A percentile compares a stretch with the other conserved stretches of the same genome.
These are phyloP conservation scores for Iguana delicatissima DNA, from an alignment of 2,797 vertebrate species.

Conservation along the genomic window DNA sequence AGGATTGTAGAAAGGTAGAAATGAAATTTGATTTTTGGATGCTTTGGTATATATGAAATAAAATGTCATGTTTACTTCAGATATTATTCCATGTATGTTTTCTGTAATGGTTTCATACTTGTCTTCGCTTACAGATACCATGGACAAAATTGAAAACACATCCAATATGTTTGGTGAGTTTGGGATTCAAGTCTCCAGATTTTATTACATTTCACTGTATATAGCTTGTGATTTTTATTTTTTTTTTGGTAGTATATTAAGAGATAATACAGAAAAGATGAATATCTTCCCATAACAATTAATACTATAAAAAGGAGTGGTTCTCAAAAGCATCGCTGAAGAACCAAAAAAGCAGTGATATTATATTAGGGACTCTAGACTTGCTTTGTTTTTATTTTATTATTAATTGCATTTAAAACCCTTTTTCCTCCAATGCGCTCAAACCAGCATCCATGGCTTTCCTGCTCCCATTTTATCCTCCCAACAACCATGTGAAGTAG, in stretches of 20 bases:
- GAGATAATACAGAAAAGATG: conserved; percentile 9
- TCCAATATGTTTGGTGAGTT: conserved; percentile 94
- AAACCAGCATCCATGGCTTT: too few species aligned
- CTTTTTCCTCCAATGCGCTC: too few species aligned
- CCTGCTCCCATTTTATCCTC: too few species aligned
- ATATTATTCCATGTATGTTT: conserved; percentile 22
- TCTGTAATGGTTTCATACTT: conserved; percentile 46
- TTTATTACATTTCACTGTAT: background rate
- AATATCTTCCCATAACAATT: background rate
- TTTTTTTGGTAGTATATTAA: background rate
- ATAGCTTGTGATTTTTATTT: conserved; percentile 6
- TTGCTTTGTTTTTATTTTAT: background rate
- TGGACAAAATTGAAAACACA: conserved; percentile 99
- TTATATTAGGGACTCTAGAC: background rate
- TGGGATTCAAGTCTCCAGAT: conserved; percentile 44
- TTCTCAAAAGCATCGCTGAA: background rate
- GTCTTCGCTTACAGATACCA: conserved; percentile 88
- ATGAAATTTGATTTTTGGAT: background rate
- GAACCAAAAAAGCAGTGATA: background rate
- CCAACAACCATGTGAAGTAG: too few species aligned
- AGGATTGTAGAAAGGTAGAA: background rate
- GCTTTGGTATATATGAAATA: background rate
- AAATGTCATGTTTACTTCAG: background rate
- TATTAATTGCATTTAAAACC: too few species aligned
- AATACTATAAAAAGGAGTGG: background rate